These are phyloP conservation scores for Acromyrmex echinatior DNA, from an alignment of 1,140 invertebrate species.

Conservation along the genomic window DNA sequence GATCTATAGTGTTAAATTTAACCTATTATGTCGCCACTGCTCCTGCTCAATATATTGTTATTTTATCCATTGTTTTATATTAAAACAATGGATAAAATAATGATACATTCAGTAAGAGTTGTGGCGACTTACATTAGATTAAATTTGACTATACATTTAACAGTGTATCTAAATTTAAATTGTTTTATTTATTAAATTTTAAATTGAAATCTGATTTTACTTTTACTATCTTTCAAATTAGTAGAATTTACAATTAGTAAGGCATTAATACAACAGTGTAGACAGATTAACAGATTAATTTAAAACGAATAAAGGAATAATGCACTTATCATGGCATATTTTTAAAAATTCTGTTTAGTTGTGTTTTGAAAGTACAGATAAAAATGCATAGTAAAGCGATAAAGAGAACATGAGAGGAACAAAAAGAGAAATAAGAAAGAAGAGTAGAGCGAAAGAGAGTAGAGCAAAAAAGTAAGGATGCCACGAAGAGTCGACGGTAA, in stretches of 20 bases:
- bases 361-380: not conserved
- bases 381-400: constrained; percentile 29
- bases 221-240: not conserved
- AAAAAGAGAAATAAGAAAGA: constrained; percentile 43
- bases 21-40: not conserved
- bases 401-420: not conserved
- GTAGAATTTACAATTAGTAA: not conserved
- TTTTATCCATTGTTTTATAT: no score
- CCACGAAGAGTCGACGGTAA: constrained; percentile 49
- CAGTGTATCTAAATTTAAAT: not conserved
- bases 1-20: not conserved
- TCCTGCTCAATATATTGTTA: no score
- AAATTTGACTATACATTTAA: no score
- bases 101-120: no score
- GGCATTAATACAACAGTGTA: not conserved
- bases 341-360: not conserved
- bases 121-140: no score
- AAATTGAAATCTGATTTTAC: not conserved
- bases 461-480: constrained; percentile 34
- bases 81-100: no score
- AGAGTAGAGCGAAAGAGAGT: not conserved
- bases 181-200: not conserved
- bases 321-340: constrained; percentile 9
- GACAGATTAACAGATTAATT: constrained; percentile 4
- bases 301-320: not conserved